Base-by-base conservation (phyloP, 1,140 invertebrate genomes). In the Notospermus geniculatus region DNA sequence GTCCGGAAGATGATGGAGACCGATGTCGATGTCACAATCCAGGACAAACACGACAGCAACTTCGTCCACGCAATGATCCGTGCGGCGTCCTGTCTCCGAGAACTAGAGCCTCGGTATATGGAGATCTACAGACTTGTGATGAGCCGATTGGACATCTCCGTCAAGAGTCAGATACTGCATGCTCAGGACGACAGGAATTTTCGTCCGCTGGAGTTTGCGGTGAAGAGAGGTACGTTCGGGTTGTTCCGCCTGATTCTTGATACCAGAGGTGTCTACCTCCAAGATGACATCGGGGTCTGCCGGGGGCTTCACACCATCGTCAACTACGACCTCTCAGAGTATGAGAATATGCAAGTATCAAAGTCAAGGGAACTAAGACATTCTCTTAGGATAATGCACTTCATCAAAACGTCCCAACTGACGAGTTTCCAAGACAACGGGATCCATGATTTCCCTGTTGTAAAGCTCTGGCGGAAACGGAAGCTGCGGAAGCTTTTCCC, bases 211-310 rank as follows among this genome's bases (percentile, higher is more conserved):
- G 46, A 50, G n/a, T 50, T 50, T 4, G 46, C 46, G 46, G 46
- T n/a, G 46, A 50, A 50, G 25, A 4, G 4, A 7, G 46, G 46
- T 27, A 50, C n/a, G 25, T 50, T 7, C 46, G 46, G 46, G 25
- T n/a, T 50, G n/a, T 50, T 50, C 25, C n/a, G 46, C 4, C n/a
- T 50, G 46, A 50, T 50, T 50, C 25, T 50, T 19, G 46, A 50
- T n/a, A 50, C 46, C 25, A 19, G 9, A 27, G 46, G 46, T 50
- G 46, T 50, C 9, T 50, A 50, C 46, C n/a, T 50, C 5, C 4
- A 50, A 5, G 25, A 23, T 5, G n/a, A n/a, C n/a, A 7, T 50
- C 4, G 46, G 4, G 46, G 46, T n/a, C 5, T 19, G 25, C 4
- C 5, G n/a, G n/a, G 46, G 46, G 5, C 19, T 50, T n/a, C 46